These are phyloP conservation scores for Lapara coniferarum DNA, from an alignment of 2,888 invertebrate genomes.

Conservation along the genomic window DNA sequence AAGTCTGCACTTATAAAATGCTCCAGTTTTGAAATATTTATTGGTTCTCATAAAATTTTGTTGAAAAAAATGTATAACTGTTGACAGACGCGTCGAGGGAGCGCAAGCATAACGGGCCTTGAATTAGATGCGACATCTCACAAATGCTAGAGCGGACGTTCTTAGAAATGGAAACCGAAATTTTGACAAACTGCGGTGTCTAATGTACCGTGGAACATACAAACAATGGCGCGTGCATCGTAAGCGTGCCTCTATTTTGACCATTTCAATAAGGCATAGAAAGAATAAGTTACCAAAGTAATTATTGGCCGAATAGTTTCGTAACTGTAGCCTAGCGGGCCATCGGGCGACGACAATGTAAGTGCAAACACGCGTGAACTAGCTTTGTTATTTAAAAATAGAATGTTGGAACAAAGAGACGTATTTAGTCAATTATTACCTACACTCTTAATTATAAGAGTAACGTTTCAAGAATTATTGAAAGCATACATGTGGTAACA, in stretches of 20 bases:
- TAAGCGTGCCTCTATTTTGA: slow-evolving; percentile 80
- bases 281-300: slow-evolving; percentile 75
- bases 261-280: slow-evolving; percentile 69
- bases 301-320: slow-evolving; percentile 68
- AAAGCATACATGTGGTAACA: slow-evolving; percentile 33
- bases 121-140: slow-evolving; percentile 61
- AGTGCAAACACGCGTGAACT: slow-evolving; percentile 58
- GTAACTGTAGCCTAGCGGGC: slow-evolving; percentile 78
- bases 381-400: slow-evolving; percentile 45
- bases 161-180: slow-evolving; percentile 79
- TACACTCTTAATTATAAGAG: slow-evolving; percentile 24
- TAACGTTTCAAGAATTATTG: slow-evolving; percentile 33
- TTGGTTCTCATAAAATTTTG: slow-evolving; percentile 68
- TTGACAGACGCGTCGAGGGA: slow-evolving; percentile 54
- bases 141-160: slow-evolving; percentile 61
- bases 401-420: slow-evolving; percentile 29
- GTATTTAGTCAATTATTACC: background rate
- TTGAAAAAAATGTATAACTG: slow-evolving; percentile 69
- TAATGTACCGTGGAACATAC: slow-evolving; percentile 55
- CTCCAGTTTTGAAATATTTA: slow-evolving; percentile 78
- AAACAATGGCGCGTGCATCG: slow-evolving; percentile 63
- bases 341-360: slow-evolving; percentile 54
- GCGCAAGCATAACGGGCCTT: slow-evolving; percentile 66
- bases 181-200: slow-evolving; percentile 81
- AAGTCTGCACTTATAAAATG: slow-evolving; percentile 78